Base-by-base conservation (phyloP, 2,797 vertebrate species). In the Tenualosa ilisha region DNA sequence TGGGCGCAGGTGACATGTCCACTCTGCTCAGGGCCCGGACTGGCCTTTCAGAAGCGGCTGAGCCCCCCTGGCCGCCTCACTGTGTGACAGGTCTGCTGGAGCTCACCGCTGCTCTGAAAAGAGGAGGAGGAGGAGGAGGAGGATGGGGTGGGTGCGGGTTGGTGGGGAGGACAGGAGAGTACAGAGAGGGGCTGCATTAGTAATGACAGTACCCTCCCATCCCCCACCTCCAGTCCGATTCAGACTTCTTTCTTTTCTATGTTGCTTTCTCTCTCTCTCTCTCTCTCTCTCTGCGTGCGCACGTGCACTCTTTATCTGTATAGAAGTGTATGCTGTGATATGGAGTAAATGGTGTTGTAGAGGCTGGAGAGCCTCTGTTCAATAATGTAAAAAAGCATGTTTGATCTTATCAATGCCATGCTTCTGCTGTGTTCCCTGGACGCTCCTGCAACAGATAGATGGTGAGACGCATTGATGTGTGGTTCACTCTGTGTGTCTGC, bases 401-500 rank as follows among this genome's bases (percentile, higher is more conserved):
- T 68, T 79, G 63, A 65, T 40, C 7, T 46, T 9, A 26, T 75
- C 88, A 4, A 17, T 75, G 0, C 6, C 17, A 13, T 46, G 54
- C 1, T 20, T 22, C 5, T 22, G 15, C 6, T 43, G 40, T 3
- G 40, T 7, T 43, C 20, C 6, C 40, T 46, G 17, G 7, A 20
- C 4, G 6, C 40, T 9, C 6, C 40, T 79, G 40, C 2, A 46
- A 12, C 8, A 51, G 50, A 51, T 31, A 40, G 26, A 22, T 46
- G 31, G 31, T 72, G 68, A 15, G 26, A 15, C 3, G 15, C 37
- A 46, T 7, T 79, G 40, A 79, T 20, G 37, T 79, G 68, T 20
- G 3, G 12, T 7, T 13, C 40, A 0, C 65, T 56, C 8, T 59
- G 59, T 89, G 22, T 51, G 63, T 79, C 43, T 81, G 40, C 96